Evolutionary conservation across 2,888 invertebrate genomes (phyloP).

Genomic region (Cetonia aurata): DNA sequence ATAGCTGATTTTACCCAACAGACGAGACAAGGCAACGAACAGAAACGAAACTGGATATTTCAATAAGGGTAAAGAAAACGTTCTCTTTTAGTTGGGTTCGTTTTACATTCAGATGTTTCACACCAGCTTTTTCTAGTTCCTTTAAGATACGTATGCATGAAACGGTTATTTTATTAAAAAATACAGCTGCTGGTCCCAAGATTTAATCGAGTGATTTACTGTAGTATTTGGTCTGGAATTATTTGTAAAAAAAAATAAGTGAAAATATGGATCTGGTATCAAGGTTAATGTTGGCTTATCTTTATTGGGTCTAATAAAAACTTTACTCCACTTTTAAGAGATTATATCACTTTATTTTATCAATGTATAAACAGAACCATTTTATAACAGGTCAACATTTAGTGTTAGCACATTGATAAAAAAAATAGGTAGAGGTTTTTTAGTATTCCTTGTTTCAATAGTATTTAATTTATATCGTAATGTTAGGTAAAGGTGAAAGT

Average conservation of each 20-base stretch:
- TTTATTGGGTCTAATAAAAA: conserved; percentile 36
- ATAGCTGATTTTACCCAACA: conserved; percentile 53
- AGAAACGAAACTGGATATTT: conserved; percentile 44
- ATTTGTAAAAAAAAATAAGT: too few relatives aligned
- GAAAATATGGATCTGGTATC: background rate
- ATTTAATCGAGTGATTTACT: too few relatives aligned
- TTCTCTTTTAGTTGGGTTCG: conserved; percentile 4
- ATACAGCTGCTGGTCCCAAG: too few relatives aligned
- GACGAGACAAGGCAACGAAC: conserved; percentile 32
- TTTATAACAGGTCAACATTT: conserved; percentile 31
- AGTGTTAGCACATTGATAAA: conserved; percentile 32
- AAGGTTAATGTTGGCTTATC: conserved; percentile 36
- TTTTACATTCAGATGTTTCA: too few relatives aligned
- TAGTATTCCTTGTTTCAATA: conserved; percentile 24
- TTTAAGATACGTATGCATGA: too few relatives aligned
- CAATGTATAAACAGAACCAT: conserved; percentile 36
- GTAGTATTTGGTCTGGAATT: too few relatives aligned
- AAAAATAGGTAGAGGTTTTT: conserved; percentile 22
- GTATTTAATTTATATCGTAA: background rate
- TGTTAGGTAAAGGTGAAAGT: too few relatives aligned
- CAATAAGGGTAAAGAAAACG: conserved; percentile 34
- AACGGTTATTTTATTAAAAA: too few relatives aligned
- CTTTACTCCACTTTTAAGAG: conserved; percentile 34
- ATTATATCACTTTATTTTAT: conserved; percentile 32
- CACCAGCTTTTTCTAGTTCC: too few relatives aligned